A percentile compares a stretch with the other conserved stretches of the same genome.
phyloP scores from a whole-genome alignment of 2,888 invertebrate species.

The Galerucella pusilla region DNA sequence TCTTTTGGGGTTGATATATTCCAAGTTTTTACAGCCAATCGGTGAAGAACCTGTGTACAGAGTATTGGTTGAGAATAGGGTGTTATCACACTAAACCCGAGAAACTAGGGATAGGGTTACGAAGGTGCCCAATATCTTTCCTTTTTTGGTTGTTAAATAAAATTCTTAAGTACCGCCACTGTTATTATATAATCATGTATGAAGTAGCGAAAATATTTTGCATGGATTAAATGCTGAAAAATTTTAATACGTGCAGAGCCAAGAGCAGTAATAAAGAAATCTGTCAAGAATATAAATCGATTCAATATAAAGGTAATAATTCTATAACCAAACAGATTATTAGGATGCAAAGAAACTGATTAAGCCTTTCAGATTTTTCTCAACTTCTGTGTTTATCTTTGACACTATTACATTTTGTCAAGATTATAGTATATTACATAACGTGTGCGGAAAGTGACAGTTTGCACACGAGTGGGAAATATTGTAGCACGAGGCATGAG shows the following conservation, averaged over 20 bases:
- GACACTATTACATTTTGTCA: background rate
- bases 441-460: too few species aligned
- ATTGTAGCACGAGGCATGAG: too few species aligned
- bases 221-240: slow-evolving; percentile 28
- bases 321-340: slow-evolving; percentile 22
- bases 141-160: too few species aligned
- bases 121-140: too few species aligned
- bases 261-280: slow-evolving; percentile 19
- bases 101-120: background rate
- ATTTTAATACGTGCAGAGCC: slow-evolving; percentile 21
- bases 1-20: too few species aligned
- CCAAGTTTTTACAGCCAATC: too few species aligned
- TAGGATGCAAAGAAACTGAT: slow-evolving; percentile 21
- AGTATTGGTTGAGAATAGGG: too few species aligned
- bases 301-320: slow-evolving; percentile 23
- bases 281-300: slow-evolving; percentile 31
- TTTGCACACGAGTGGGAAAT: too few species aligned
- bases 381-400: background rate
- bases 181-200: slow-evolving; percentile 39
- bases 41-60: too few species aligned
- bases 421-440: background rate
- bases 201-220: slow-evolving; percentile 3
- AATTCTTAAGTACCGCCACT: background rate
- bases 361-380: slow-evolving; percentile 22
- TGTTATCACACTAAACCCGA: background rate